These are phyloP conservation scores for Margarornis squamiger DNA, from an alignment of 2,797 vertebrate genomes.

Conservation along the genomic window DNA sequence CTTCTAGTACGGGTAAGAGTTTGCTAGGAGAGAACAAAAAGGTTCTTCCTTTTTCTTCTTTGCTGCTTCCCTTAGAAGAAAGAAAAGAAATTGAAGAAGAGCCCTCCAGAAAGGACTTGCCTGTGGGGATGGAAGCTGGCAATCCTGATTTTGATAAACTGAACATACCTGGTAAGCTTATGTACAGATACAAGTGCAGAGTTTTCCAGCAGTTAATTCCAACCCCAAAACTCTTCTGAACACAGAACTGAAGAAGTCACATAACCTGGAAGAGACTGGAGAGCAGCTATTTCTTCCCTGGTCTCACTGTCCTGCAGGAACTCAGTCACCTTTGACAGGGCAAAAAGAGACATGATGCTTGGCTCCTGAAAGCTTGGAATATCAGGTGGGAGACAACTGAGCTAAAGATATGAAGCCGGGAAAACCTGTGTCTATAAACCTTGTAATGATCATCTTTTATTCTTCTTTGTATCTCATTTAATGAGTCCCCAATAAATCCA, in stretches of 20 bases:
- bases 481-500: background rate
- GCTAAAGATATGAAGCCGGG: background rate
- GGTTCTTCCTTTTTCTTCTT: background rate
- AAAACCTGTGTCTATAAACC: background rate
- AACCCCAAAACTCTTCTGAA: background rate
- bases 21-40: background rate
- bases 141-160: background rate
- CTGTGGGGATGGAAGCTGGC: background rate
- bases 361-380: background rate
- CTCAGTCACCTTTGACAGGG: background rate
- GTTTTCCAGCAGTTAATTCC: background rate
- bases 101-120: background rate
- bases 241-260: background rate
- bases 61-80: background rate
- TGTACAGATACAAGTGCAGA: background rate
- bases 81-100: background rate
- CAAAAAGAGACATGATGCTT: background rate
- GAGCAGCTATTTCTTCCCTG: background rate
- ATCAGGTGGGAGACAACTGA: background rate
- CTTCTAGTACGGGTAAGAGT: background rate
- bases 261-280: background rate
- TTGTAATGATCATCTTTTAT: background rate
- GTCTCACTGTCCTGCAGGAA: background rate
- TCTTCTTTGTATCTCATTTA: background rate
- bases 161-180: background rate